A percentile compares a stretch with the other conserved stretches of the same genome.
phyloP scores from a whole-genome alignment of 37 sponge, comb jelly and placozoan species.

The Petrosia ficiformis region DNA sequence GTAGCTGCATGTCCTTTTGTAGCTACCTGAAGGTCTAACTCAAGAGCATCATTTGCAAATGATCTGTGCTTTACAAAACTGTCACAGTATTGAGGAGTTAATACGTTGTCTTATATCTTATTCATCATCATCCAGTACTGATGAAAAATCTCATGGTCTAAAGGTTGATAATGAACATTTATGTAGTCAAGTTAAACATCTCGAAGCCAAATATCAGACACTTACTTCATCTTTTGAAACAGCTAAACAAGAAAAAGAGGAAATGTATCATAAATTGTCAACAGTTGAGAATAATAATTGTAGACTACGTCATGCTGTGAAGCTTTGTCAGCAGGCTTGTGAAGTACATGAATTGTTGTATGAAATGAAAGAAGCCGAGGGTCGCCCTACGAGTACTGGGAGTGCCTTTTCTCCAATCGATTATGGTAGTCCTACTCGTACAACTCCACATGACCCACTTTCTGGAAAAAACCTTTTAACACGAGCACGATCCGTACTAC shows the following conservation, averaged over 20 bases:
- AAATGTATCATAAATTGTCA: slow-evolving; percentile 41
- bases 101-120: slow-evolving; percentile 61
- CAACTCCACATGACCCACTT: not conserved
- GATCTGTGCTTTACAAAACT: slow-evolving; percentile 61
- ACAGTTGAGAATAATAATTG: slow-evolving; percentile 55
- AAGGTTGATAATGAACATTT: slow-evolving; percentile 46
- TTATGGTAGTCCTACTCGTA: not conserved
- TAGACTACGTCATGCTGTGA: slow-evolving; percentile 27
- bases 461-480: slow-evolving; percentile 12
- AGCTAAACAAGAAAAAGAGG: slow-evolving; percentile 31
- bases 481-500: slow-evolving; percentile 25
- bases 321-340: slow-evolving; percentile 51
- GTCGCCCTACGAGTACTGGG: not conserved
- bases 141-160: slow-evolving; percentile 24
- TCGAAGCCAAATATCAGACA: slow-evolving; percentile 33
- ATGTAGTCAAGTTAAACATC: slow-evolving; percentile 39
- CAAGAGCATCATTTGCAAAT: slow-evolving; percentile 46
- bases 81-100: slow-evolving; percentile 68
- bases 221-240: slow-evolving; percentile 50
- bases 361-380: slow-evolving; percentile 28
- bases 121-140: slow-evolving; percentile 23
- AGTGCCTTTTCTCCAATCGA: slow-evolving; percentile 13
- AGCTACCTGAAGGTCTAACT: slow-evolving; percentile 66
- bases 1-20: not conserved
- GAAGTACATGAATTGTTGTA: slow-evolving; percentile 57